Conservation (phyloP, 2,113 vertebrate genomes). For the Cyanoramphus novaezelandiae region DNA sequence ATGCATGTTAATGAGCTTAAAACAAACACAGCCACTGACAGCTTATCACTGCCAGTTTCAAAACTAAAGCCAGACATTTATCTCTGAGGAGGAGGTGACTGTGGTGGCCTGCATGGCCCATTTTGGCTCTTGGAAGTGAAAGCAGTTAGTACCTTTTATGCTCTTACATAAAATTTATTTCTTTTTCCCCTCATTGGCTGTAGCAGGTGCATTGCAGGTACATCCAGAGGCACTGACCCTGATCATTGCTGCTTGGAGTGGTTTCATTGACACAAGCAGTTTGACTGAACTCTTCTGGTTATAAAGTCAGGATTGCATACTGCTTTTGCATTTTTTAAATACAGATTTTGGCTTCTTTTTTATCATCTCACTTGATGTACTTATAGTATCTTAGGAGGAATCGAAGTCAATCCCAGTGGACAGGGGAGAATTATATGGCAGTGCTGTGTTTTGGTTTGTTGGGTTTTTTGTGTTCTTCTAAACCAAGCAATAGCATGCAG, state of each 20-base stretch:
- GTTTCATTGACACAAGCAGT: neutral
- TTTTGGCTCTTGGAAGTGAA: neutral
- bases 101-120: neutral
- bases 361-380: neutral
- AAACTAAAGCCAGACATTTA: neutral
- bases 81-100: neutral
- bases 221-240: neutral
- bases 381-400: neutral
- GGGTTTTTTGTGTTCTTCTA: neutral
- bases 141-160: neutral
- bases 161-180: neutral
- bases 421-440: neutral
- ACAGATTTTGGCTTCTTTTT: neutral
- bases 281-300: neutral
- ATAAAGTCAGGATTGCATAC: neutral
- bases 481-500: neutral
- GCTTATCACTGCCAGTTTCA: neutral
- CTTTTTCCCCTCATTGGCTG: rapidly evolving
- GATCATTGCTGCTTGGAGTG: neutral
- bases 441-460: neutral
- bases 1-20: neutral
- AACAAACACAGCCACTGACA: neutral
- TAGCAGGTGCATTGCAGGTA: neutral
- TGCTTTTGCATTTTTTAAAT: neutral
- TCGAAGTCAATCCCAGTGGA: neutral